phyloP scores from a whole-genome alignment of 2,113 vertebrate genomes.

The Cyrtonyx montezumae region DNA sequence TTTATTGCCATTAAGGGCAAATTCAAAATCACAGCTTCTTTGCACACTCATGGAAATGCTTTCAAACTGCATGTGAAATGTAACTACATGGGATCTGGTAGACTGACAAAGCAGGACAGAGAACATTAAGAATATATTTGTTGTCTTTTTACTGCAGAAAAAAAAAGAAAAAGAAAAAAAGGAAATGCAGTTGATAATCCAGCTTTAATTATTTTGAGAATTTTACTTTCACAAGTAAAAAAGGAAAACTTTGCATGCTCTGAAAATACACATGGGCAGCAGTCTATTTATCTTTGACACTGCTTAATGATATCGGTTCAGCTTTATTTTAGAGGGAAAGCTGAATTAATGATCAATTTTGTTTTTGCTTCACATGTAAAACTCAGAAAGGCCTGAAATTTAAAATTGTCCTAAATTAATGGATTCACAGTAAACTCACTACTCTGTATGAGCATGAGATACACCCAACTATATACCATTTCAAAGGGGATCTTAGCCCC shows the following conservation, averaged over 20 bases:
- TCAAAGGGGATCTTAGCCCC: not conserved
- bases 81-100: not conserved
- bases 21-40: not conserved
- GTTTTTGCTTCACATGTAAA: not conserved
- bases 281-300: not conserved
- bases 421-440: not conserved
- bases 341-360: not conserved
- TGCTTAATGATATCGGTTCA: no score
- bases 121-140: not conserved
- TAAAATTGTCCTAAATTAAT: not conserved
- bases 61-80: not conserved
- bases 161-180: not conserved
- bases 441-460: not conserved
- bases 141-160: not conserved
- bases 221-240: not conserved
- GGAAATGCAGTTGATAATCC: not conserved
- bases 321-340: not conserved
- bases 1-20: not conserved
- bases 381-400: not conserved
- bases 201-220: not conserved
- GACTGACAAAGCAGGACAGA: not conserved
- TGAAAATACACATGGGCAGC: not conserved
- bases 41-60: not conserved
- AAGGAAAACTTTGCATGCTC: not conserved
- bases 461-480: not conserved